Evolutionary conservation across 2,888 invertebrate genomes (phyloP), one percentile per base, ranked within the genome.

Genomic region (Poecilus cupreus): DNA sequence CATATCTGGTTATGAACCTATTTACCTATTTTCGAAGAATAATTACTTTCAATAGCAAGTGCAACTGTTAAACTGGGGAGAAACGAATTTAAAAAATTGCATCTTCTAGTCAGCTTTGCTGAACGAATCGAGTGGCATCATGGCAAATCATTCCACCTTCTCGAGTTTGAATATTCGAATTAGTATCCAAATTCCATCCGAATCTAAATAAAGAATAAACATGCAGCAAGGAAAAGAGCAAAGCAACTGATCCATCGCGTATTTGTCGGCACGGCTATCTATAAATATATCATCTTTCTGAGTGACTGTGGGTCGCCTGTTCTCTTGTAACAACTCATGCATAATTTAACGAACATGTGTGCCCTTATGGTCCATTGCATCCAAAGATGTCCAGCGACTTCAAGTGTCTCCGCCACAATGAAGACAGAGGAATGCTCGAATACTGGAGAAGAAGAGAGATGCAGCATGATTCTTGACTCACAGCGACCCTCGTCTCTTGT

Each of bases 221-320:
- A 68, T 37, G 20, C 37, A 68, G 20, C 37, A 68, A 51, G 37
- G 20, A 54, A n/a, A 22, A 60, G 24, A 60, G 32, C 24, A 60
- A 60, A 74, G 43, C 24, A 24, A 43, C 20, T 43, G 49, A 74
- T 74, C 24, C 49, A 51, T 72, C 26, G 75, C 49, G 43, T 75
- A 75, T 75, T 75, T 46, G 81, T 81, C 81, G 81, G 81, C 64
- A 75, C 74, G 32, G 75, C 60, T 81, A 81, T 81, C 81, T 81
- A 81, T 81, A 81, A 64, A 81, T 81, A 81, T 81, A 81, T 81
- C 81, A 81, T 81, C 81, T 81, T 81, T 81, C 81, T 81, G 81
- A 72, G 70, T 72, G 72, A 81, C 75, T 64, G 57, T 22, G 32
- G 46, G 37, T 37, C 37, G 81, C 64, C 64, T 68, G 32, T 32